phyloP scores from a whole-genome alignment of 1,140 invertebrate species.

The Diprion similis region DNA sequence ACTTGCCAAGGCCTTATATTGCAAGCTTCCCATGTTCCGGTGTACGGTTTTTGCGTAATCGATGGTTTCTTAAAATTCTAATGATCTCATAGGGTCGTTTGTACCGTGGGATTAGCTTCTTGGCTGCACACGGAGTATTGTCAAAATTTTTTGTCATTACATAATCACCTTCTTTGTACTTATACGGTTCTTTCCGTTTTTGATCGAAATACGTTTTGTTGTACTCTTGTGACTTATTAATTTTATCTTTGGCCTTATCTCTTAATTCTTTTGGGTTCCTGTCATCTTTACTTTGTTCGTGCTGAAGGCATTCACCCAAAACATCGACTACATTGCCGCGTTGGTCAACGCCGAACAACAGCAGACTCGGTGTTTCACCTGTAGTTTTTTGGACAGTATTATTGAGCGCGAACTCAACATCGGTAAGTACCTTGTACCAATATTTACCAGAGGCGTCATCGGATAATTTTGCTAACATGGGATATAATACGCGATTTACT shows the following conservation, averaged over 20 bases:
- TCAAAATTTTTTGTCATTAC: slow-evolving; percentile 34
- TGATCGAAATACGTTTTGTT: slow-evolving; percentile 23
- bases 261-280: slow-evolving; percentile 13
- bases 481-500: slow-evolving; percentile 29
- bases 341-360: slow-evolving; percentile 34
- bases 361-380: slow-evolving; percentile 24
- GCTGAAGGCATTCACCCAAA: too few relatives aligned
- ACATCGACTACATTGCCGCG: too few relatives aligned
- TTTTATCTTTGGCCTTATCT: slow-evolving; percentile 18
- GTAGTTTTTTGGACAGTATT: slow-evolving; percentile 31
- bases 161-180: slow-evolving; percentile 34
- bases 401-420: slow-evolving; percentile 38
- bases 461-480: slow-evolving; percentile 31
- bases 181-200: slow-evolving; percentile 27
- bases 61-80: slow-evolving; percentile 33
- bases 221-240: slow-evolving; percentile 18
- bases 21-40: slow-evolving; percentile 20
- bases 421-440: slow-evolving; percentile 32
- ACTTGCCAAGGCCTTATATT: background rate
- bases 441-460: slow-evolving; percentile 17
- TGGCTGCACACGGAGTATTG: slow-evolving; percentile 26
- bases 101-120: slow-evolving; percentile 36
- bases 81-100: slow-evolving; percentile 34
- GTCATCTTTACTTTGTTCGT: background rate
- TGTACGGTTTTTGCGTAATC: slow-evolving; percentile 34